Percentiles rank a stretch among this genome's conserved stretches.
Conservation (phyloP, 2,113 vertebrate genomes). For the Anguilla rostrata region DNA sequence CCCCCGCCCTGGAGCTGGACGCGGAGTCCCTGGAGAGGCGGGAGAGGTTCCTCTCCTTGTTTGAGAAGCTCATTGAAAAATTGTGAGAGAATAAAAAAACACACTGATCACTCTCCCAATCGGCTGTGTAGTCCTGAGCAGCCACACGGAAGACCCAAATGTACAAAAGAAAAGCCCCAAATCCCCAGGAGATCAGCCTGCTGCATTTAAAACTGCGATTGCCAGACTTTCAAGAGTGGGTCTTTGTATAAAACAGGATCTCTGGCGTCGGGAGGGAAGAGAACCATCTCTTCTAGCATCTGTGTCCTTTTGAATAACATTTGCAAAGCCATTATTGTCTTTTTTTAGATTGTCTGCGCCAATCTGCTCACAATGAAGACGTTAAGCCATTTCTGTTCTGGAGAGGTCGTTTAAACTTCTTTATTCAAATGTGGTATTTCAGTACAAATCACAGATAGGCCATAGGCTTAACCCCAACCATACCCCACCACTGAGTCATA, state of each 20-base stretch:
- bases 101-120: background rate
- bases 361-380: constrained; percentile 25
- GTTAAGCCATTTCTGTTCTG: constrained; percentile 59
- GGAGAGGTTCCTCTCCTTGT: constrained; percentile 55
- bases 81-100: constrained; percentile 41
- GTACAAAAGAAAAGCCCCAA: too few species aligned
- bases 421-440: constrained; percentile 78
- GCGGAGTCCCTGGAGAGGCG: constrained; percentile 42
- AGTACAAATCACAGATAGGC: constrained; percentile 71
- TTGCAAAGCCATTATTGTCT: background rate
- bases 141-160: background rate
- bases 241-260: background rate
- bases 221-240: background rate
- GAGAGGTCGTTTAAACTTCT: constrained; percentile 72
- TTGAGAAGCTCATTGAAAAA: constrained; percentile 62
- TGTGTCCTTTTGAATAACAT: background rate
- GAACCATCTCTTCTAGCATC: background rate
- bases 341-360: background rate
- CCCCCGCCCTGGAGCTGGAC: constrained; percentile 25
- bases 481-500: constrained; percentile 43
- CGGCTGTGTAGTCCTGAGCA: background rate
- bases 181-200: too few species aligned
- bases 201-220: background rate
- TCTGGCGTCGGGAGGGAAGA: background rate
- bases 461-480: constrained; percentile 45